phyloP scores from a whole-genome alignment of 2,888 invertebrate species.

The Trimorus sp. region DNA sequence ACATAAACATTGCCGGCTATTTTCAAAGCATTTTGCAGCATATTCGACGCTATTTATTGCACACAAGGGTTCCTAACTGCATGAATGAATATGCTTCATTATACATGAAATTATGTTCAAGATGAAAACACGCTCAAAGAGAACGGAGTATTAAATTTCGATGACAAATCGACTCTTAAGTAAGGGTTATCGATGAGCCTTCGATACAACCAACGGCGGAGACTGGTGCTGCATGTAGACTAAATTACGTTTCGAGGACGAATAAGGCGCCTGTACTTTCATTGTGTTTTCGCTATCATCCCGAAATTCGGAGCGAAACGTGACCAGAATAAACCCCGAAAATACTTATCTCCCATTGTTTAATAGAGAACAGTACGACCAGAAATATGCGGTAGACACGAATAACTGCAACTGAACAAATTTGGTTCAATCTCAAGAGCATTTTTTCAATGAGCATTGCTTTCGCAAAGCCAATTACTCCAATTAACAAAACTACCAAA shows the following conservation, averaged over 20 bases:
- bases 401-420: conserved; percentile 18
- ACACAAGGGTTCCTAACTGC: conserved; percentile 12
- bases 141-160: conserved; percentile 17
- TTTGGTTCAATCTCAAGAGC: conserved; percentile 8
- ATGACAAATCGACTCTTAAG: conserved; percentile 7
- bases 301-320: conserved; percentile 51
- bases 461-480: not conserved
- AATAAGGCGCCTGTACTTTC: conserved; percentile 29
- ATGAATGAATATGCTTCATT: conserved; percentile 44
- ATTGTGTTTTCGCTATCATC: conserved; percentile 52
- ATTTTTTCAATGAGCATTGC: conserved; percentile 3
- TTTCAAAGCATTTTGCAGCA: not conserved
- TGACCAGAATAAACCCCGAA: conserved; percentile 50
- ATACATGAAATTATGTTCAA: conserved; percentile 48
- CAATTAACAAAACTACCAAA: too few species aligned
- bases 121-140: conserved; percentile 26
- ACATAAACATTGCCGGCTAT: not conserved
- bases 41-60: not conserved
- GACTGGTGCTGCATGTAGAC: conserved; percentile 29
- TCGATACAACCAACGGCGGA: conserved; percentile 22
- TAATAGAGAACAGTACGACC: conserved; percentile 10
- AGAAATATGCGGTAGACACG: conserved; percentile 38
- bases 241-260: conserved; percentile 52
- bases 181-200: conserved; percentile 42
- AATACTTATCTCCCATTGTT: conserved; percentile 42